Percentiles rank a stretch among this genome's conserved stretches.
Evolutionary conservation across 2,113 vertebrate species (phyloP).

Genomic region (Mohoua ochrocephala): DNA sequence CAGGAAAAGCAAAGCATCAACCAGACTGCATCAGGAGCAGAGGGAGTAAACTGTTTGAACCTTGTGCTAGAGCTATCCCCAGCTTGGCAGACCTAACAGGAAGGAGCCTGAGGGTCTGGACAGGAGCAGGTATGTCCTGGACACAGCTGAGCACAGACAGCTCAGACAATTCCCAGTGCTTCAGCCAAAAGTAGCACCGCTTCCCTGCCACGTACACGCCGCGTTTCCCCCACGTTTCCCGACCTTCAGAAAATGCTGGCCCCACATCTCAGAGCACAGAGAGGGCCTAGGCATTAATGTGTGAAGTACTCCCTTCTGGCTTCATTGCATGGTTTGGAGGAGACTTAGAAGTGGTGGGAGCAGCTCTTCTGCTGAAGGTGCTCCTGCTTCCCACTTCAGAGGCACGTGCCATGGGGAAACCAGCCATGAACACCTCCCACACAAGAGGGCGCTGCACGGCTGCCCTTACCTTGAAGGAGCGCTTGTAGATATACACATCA

Average conservation of each 20-base stretch:
- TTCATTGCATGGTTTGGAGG: not conserved
- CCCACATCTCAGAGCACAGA: not conserved
- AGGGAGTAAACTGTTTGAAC: not conserved
- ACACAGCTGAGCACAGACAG: not conserved
- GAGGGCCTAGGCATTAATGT: not conserved
- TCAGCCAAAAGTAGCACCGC: not conserved
- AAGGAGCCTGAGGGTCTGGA: not conserved
- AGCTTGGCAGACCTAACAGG: not conserved
- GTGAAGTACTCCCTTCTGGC: not conserved
- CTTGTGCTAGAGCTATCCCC: not conserved
- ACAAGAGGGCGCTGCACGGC: not conserved
- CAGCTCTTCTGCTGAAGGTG: not conserved
- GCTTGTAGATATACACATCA: slow-evolving; percentile 82
- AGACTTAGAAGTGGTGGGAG: not conserved
- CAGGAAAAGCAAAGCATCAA: not conserved
- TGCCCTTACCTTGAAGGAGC: slow-evolving; percentile 81
- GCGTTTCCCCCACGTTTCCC: not conserved
- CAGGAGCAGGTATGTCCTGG: not conserved
- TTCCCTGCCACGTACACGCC: fast-evolving
- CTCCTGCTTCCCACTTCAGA: not conserved
- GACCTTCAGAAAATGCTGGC: not conserved
- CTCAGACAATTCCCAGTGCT: not conserved
- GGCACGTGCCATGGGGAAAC: not conserved
- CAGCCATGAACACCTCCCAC: not conserved
- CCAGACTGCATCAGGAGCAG: not conserved